A percentile compares a stretch with the other conserved stretches of the same genome.
phyloP scores from a whole-genome alignment of 2,113 vertebrate genomes.

The Colius striatus region DNA sequence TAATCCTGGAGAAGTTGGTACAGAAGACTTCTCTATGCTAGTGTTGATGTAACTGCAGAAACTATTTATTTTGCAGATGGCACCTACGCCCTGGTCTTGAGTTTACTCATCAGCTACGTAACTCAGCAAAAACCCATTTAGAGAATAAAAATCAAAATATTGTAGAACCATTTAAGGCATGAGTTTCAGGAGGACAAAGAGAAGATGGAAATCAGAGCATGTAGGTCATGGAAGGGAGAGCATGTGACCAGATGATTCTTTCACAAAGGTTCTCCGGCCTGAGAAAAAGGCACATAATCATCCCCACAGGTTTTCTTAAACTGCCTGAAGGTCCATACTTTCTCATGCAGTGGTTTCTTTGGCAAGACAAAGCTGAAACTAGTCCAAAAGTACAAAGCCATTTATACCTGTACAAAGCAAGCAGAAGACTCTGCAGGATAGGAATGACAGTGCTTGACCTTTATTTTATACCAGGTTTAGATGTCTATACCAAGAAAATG shows the following conservation, averaged over 20 bases:
- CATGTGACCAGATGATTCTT: accelerated
- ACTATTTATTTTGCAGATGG: not conserved
- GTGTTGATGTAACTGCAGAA: not conserved
- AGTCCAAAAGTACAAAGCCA: not conserved
- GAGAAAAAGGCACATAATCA: not conserved
- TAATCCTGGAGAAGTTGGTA: not conserved
- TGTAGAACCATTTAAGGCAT: not conserved
- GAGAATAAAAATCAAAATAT: not conserved
- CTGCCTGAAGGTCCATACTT: not conserved
- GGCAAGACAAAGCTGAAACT: not conserved
- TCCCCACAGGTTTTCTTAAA: not conserved
- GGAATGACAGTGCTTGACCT: not conserved
- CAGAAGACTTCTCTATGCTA: not conserved
- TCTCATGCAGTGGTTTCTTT: not conserved
- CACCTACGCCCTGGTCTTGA: not conserved
- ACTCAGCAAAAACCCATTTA: not conserved
- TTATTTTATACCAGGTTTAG: not conserved
- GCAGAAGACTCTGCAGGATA: not conserved
- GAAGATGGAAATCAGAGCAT: accelerated
- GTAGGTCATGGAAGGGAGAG: accelerated
- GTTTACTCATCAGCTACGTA: not conserved
- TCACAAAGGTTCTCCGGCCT: not conserved
- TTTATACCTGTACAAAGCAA: not conserved
- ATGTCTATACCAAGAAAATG: not conserved
- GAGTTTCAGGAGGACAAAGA: not conserved